These are phyloP conservation scores for Tupaia tana DNA, from an alignment of 2,113 vertebrate genomes.

Conservation along the genomic window DNA sequence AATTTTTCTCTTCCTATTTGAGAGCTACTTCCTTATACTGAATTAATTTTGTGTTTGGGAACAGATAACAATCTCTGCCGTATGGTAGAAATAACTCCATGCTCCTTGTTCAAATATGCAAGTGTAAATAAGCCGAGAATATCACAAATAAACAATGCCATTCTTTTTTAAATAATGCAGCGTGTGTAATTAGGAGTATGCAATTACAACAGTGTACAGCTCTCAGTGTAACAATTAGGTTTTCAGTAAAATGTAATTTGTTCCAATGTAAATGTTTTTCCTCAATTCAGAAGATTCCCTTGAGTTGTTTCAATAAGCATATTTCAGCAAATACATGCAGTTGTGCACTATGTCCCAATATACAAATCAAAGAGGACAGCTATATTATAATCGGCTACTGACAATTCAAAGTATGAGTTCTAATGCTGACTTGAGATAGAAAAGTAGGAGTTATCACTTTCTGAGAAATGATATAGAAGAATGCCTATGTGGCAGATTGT, in stretches of 20 bases:
- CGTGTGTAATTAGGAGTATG: slow-evolving; percentile 86
- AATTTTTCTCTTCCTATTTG: slow-evolving; percentile 86
- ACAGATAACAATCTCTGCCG: slow-evolving; percentile 87
- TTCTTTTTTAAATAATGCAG: slow-evolving; percentile 88
- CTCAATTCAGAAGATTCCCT: slow-evolving; percentile 87
- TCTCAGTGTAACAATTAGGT: slow-evolving; percentile 89
- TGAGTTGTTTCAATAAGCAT: slow-evolving; percentile 86
- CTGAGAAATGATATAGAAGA: neutral
- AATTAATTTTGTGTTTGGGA: slow-evolving; percentile 88
- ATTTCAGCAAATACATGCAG: slow-evolving; percentile 79
- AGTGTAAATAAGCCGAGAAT: slow-evolving; percentile 89
- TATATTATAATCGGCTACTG: slow-evolving; percentile 74
- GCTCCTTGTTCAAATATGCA: slow-evolving; percentile 88
- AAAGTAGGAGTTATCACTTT: neutral
- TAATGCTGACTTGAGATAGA: neutral
- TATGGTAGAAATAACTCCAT: slow-evolving; percentile 85
- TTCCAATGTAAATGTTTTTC: slow-evolving; percentile 90
- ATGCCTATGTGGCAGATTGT: neutral
- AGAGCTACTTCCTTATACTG: slow-evolving; percentile 82
- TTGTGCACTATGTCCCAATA: slow-evolving; percentile 77
- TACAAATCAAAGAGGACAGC: slow-evolving; percentile 82
- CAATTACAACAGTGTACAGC: slow-evolving; percentile 87
- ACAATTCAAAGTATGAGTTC: slow-evolving; percentile 70
- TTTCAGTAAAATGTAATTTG: slow-evolving; percentile 89
- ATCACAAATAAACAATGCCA: slow-evolving; percentile 87